Base-by-base conservation (phyloP, 2,113 vertebrate genomes). In the Vimba vimba region DNA sequence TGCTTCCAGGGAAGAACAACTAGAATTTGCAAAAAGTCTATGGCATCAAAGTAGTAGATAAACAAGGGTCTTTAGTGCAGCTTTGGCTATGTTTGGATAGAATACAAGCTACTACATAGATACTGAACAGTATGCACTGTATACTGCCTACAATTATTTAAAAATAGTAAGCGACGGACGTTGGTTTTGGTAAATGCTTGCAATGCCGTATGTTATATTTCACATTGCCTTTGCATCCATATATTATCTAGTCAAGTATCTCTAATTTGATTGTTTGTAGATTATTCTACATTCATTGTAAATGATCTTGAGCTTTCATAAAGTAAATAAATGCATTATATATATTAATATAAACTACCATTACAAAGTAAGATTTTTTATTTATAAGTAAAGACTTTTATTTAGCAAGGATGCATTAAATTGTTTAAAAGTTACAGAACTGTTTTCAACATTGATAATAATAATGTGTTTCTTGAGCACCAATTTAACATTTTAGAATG, bases 1-100 rank as follows among this genome's bases (percentile, higher is more conserved):
- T 6, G n/a, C 71, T 75, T 75, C 71, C n/a, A 47, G n/a, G n/a
- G 12, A 75, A 75, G 43, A 73, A 73, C 36, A 73, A 45, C 69
- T 73, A 43, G 66, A 43, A 74, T 74, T 74, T 47, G 23, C 43
- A 39, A 74, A 45, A 47, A 47, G 39, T 74, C 39, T 47, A 15
- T n/a, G 71, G 71, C 43, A 50, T 75, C 71, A 50, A 75, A 75
- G 23, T 47, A 47, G n/a, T 47, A 17, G 0, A 13, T 75, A 75
- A 75, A 75, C 23, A 75, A 45, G 11, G 39, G 39, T 13, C 69
- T 73, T 73, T 4, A 45, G 43, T 27, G 39, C 71, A 74, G 43
- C 71, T 47, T 74, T 47, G 23, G 43, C 43, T 47, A 36, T 73
- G 71, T 74, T 74, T 17, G 12, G 43, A 74, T 74, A 11, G 12